These are phyloP conservation scores for Achroia grisella DNA, from an alignment of 1,140 invertebrate species.

Conservation along the genomic window DNA sequence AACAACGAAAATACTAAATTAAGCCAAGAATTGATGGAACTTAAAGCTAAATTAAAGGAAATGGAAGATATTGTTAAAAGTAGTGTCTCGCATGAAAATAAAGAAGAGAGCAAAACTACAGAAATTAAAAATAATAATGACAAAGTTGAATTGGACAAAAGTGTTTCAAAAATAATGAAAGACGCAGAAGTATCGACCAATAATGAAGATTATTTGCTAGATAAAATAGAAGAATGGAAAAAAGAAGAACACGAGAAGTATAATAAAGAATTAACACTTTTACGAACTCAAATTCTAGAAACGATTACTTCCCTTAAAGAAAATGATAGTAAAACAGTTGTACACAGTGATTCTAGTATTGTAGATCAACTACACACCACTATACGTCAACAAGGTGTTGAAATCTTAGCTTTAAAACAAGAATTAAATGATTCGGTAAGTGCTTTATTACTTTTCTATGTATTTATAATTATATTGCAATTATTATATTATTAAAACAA, in stretches of 20 bases:
- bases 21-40: conserved; percentile 67
- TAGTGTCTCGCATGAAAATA: not conserved
- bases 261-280: conserved; percentile 55
- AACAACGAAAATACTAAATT: conserved; percentile 37
- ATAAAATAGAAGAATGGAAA: conserved; percentile 64
- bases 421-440: conserved; percentile 39
- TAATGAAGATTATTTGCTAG: conserved; percentile 39
- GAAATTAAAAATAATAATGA: conserved; percentile 3
- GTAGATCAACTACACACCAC: conserved; percentile 49
- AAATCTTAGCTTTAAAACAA: conserved; percentile 49
- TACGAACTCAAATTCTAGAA: conserved; percentile 52
- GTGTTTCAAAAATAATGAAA: conserved; percentile 28
- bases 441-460: conserved; percentile 8
- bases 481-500: too few species aligned
- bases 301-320: conserved; percentile 48
- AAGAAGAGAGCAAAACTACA: conserved; percentile 7
- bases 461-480: too few species aligned
- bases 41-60: conserved; percentile 56
- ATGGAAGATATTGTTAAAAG: conserved; percentile 42
- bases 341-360: conserved; percentile 43
- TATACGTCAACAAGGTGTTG: conserved; percentile 47
- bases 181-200: conserved; percentile 51
- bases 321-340: conserved; percentile 24
- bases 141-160: conserved; percentile 5
- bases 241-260: conserved; percentile 62